These are phyloP conservation scores for Ctenochaetus hawaiiensis DNA, from an alignment of 2,797 vertebrate species.

Conservation along the genomic window DNA sequence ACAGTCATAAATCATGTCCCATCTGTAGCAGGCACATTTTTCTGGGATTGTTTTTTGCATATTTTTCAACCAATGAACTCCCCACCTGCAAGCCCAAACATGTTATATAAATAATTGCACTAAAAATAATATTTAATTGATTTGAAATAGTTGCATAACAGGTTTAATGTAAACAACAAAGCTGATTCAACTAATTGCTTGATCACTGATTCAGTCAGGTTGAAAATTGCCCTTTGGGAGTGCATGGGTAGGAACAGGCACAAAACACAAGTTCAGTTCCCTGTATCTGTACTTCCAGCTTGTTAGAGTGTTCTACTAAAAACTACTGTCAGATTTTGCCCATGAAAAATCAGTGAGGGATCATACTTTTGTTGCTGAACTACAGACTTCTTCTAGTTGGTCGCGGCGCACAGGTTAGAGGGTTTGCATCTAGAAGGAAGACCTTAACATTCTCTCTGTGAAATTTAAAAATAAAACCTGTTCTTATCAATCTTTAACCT, in stretches of 20 bases:
- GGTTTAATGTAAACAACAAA: neutral
- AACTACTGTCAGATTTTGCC: neutral
- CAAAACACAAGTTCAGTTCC: slow-evolving; percentile 5
- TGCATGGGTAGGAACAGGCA: neutral
- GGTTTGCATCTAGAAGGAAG: slow-evolving; percentile 3
- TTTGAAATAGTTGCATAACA: neutral
- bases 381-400: slow-evolving; percentile 10
- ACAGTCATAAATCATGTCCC: slow-evolving; percentile 60
- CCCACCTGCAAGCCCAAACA: slow-evolving; percentile 4
- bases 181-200: neutral
- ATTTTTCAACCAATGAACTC: slow-evolving; percentile 23
- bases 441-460: slow-evolving; percentile 6
- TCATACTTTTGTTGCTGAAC: neutral
- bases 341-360: neutral
- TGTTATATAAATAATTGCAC: neutral
- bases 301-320: slow-evolving; percentile 6
- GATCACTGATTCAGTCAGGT: neutral
- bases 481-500: too few species aligned
- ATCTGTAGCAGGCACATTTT: slow-evolving; percentile 41
- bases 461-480: neutral
- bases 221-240: neutral
- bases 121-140: neutral
- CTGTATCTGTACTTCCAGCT: neutral
- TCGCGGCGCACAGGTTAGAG: neutral
- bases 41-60: slow-evolving; percentile 12